phyloP scores from a whole-genome alignment of 2,113 vertebrate genomes.

The Pollimyrus isidori region DNA sequence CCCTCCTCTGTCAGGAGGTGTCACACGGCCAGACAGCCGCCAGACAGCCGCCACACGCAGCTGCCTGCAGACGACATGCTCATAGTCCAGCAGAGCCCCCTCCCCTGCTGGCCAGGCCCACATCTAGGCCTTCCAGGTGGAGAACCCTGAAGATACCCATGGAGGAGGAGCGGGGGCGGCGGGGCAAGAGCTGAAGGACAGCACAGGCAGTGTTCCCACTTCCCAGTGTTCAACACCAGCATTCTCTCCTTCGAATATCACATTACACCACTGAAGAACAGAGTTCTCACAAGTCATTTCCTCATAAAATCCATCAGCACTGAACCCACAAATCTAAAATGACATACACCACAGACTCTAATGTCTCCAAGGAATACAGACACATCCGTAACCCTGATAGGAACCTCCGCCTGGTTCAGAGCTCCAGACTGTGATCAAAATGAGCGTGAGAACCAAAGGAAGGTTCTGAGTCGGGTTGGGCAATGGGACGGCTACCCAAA shows the following conservation, averaged over 20 bases:
- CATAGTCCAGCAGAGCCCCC: neutral
- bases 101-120: neutral
- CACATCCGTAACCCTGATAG: neutral
- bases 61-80: neutral
- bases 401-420: neutral
- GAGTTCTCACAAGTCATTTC: constrained; percentile 3
- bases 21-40: neutral
- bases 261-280: neutral
- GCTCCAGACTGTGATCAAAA: neutral
- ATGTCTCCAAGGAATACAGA: neutral
- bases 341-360: neutral
- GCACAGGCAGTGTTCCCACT: neutral
- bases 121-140: neutral
- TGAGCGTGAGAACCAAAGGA: neutral
- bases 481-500: neutral
- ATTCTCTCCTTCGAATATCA: neutral
- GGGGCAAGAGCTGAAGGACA: neutral
- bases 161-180: neutral
- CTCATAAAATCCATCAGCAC: neutral
- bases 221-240: neutral
- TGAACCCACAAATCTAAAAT: neutral
- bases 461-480: neutral
- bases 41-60: neutral
- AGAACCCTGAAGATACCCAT: neutral
- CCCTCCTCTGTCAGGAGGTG: neutral